Base-by-base conservation (phyloP, 1,140 invertebrate species). In the Babylonia areolata region DNA sequence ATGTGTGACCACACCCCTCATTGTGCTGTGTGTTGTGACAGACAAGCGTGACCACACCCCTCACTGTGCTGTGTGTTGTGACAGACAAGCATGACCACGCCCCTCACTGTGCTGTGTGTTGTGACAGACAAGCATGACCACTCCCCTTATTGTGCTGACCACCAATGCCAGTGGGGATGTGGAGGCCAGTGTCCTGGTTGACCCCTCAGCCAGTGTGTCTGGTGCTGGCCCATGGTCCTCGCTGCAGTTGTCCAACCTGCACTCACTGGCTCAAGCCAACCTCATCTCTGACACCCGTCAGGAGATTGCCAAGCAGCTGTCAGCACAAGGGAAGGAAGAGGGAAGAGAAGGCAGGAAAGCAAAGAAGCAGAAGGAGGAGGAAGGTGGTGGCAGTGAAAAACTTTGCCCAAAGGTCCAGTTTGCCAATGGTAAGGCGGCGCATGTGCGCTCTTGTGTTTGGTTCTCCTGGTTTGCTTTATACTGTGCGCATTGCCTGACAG, bases 181-280 rank as follows among this genome's bases (percentile, higher is more conserved):
- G 58, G 87, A 89, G 83, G 89, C 89, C 35, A 88, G 82, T 71
- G 87, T 87, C 58, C 37, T 88, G 51, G 42, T 88, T 33, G 81
- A 88, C 20, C 69, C 64, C 20, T 77, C 40, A 3, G 75, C 81
- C 71, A 78, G 51, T 46, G 33, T 86, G 42, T 54, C 73, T 33
- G 31, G 51, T 28, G 20, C 37, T 12, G 37, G 51, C 40, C 83
- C 82, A 2, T 81, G 69, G 78, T 69, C 75, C 31, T 69, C 73
- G 46, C 82, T 87, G 33, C 86, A 87, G 40, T 77, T 81, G 33
- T 73, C 83, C 40, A 85, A 77, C 78, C 81, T 91, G 28, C 89
- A 90, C 79, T 89, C 91, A 35, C 58, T 91, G 82, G 91, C 91
- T 23, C 90, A 90, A 69, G 91, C 91, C 58, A 91, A 90, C 81